Base-by-base conservation (phyloP, 1,140 invertebrate genomes). In the Harpegnathos saltator region DNA sequence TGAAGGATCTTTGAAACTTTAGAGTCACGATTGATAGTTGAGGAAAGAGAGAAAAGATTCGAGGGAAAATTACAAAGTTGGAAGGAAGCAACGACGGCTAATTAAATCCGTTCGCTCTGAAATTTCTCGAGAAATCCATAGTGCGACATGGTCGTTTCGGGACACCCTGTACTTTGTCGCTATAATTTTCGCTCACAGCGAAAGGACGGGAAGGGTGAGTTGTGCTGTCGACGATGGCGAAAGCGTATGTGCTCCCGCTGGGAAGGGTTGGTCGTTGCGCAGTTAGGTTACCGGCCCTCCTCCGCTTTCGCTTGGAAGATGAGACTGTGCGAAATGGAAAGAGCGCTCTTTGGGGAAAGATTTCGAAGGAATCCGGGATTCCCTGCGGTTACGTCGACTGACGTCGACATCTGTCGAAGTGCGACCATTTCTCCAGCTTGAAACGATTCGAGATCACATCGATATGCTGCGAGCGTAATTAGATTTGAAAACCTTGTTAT, bases 331-430 rank as follows among this genome's bases (percentile, higher is more conserved):
- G 65, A 80, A 71, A 65, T 69, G 54, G 54, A 80, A 80, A 80
- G 75, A 80, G 38, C 75, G 65, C 33, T 80, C 75, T 80, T 80
- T 38, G 33, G 75, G 75, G 75, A 80, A 52, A 69, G 50, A 80
- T 80, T 80, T 80, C 65, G 66, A 4, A 22, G 33, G 33, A 69
- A 69, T 17, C 29, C 17, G 15, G 22, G 48, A 69, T 56, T 71
- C 48, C 75, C 71, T 69, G n/a, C n/a, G n/a, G n/a, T n/a, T n/a
- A n/a, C n/a, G n/a, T n/a, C n/a, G n/a, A n/a, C n/a, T n/a, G n/a
- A n/a, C n/a, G n/a, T n/a, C n/a, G n/a, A n/a, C n/a, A n/a, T n/a
- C n/a, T n/a, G 75, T 80, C 75, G 75, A 22, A 71, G 33, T 65
- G 5, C 63, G 69, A 63, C 44, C 56, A 56, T 26, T n/a, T n/a